Percentiles rank a stretch among this genome's conserved stretches.
These are phyloP conservation scores for Ranitomeya variabilis DNA, from an alignment of 2,113 vertebrate genomes.

Conservation along the genomic window DNA sequence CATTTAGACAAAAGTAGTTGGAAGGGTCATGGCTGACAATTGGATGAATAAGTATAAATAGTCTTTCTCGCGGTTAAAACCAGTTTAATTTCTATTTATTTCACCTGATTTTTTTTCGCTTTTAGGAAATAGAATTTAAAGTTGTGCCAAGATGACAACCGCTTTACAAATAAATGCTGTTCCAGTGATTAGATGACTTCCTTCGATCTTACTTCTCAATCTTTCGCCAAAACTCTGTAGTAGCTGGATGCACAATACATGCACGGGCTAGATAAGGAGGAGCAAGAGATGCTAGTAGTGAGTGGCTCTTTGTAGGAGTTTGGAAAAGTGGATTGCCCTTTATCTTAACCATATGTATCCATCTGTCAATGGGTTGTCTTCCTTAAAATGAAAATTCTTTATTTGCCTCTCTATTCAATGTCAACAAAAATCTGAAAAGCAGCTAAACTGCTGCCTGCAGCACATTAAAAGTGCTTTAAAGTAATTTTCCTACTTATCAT, in stretches of 20 bases:
- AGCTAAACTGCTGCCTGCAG: background rate
- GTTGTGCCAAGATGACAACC: background rate
- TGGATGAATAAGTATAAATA: background rate
- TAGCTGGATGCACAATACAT: background rate
- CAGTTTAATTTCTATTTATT: background rate
- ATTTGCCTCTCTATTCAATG: no score
- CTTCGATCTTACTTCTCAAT: background rate
- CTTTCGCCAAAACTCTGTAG: background rate
- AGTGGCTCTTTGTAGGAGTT: background rate
- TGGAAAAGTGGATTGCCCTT: background rate
- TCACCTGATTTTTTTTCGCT: background rate
- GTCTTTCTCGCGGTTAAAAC: background rate
- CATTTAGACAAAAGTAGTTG: background rate
- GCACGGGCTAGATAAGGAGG: background rate
- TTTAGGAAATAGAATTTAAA: background rate
- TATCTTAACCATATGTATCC: background rate
- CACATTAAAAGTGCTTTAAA: background rate
- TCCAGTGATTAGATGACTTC: background rate
- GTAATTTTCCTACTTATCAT: no score
- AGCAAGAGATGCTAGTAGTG: background rate
- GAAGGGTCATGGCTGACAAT: background rate
- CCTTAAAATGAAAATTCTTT: background rate
- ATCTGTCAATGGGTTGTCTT: background rate
- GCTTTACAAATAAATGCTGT: background rate
- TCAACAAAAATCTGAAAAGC: background rate